Evolutionary conservation across 2,888 invertebrate species (phyloP), one percentile per base, ranked within the genome.

Genomic region (Pandemis corylana): DNA sequence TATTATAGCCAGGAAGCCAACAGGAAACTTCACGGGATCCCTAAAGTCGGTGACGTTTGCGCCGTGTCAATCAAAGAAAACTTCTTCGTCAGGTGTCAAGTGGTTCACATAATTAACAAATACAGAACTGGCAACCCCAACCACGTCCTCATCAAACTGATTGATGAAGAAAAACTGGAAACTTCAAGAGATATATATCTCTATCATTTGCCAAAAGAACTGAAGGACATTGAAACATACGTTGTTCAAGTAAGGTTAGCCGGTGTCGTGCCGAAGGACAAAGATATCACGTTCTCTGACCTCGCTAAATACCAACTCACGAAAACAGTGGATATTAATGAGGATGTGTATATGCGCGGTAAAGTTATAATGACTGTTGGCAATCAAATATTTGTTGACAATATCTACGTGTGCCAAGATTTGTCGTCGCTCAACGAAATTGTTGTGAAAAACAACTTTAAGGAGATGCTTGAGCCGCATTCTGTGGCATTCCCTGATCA

Each of bases 371-470:
- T 96, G 77, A 95, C 96, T 67, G 82, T 97, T 44, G 95, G 95
- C 0, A 94, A 96, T 76, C 95, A 95, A 0, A 83, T 97, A 53
- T 96, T 97, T 94, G 89, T 97, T 1, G 95, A 96, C 70, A 95
- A 96, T 4, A 84, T 97, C 56, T 95, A 95, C 82, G 91, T 95
- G 44, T 94, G 95, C 76, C 94, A 95, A 77, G 91, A 95, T 74
- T 86, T 96, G 36, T 84, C 90, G 0, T 87, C 93, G 5, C 78
- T 92, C 2, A 93, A 95, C 41, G 91, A 95, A 80, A 87, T 89
- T 0, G 94, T 96, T 5, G 93, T 95, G 3, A 94, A 94, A 77
- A 88, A 94, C 46, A 95, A 95, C 79, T 87, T 97, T 12, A 95
- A 94, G 15, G 90, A 95, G 78, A 87, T 97, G 9, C 79, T 96